Evolutionary conservation across 2,888 invertebrate genomes (phyloP).

Genomic region (Troides oblongomaculatus): DNA sequence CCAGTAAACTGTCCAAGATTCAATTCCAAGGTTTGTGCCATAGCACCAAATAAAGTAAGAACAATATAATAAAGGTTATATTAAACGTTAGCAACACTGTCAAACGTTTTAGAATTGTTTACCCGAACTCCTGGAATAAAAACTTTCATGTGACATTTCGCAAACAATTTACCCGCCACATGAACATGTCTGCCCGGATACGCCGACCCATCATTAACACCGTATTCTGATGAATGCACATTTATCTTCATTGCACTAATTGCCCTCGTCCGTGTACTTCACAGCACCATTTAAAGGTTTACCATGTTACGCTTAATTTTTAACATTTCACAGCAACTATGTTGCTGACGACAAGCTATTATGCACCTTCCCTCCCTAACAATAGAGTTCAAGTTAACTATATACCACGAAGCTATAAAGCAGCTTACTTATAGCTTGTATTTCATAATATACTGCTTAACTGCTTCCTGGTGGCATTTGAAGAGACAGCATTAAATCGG

Average conservation of each 20-base stretch:
- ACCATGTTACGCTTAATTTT: conserved; percentile 36
- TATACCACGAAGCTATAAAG: too few species aligned
- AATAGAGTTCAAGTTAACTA: conserved; percentile 3
- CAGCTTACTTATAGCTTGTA: too few species aligned
- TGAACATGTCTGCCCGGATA: conserved; percentile 44
- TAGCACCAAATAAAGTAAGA: too few species aligned
- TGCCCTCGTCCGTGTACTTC: conserved; percentile 29
- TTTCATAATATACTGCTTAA: too few species aligned
- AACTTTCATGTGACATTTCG: conserved; percentile 45
- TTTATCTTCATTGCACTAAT: conserved; percentile 39
- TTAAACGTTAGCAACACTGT: too few species aligned
- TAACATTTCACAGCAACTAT: conserved; percentile 31
- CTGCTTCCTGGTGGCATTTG: too few species aligned
- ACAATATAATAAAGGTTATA: too few species aligned
- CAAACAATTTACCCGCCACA: conserved; percentile 53
- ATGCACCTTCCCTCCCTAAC: background rate
- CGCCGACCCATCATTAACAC: conserved; percentile 39
- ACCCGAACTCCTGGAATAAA: background rate
- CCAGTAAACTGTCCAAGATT: too few species aligned
- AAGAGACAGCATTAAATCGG: too few species aligned
- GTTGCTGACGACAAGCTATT: background rate
- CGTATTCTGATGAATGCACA: conserved; percentile 37
- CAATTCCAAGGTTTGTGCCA: too few species aligned
- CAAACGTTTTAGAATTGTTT: too few species aligned
- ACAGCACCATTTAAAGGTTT: conserved; percentile 21